Evolutionary conservation across 2,113 vertebrate species (phyloP), one percentile per base, ranked within the genome.

Genomic region (Sporophila hypoxantha): DNA sequence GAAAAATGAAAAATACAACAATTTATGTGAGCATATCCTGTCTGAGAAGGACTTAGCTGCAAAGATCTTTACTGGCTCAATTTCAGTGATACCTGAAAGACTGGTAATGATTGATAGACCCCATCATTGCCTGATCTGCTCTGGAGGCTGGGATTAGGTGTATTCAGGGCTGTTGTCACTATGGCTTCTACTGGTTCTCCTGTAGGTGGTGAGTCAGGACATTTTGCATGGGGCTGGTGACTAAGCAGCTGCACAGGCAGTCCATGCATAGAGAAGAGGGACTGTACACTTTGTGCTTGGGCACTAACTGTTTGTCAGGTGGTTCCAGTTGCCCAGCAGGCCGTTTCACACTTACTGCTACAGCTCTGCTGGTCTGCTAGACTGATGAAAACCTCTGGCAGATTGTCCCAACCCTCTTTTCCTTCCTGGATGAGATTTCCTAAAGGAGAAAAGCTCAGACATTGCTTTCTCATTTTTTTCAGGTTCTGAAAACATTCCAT

Each of bases 221-320:
- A 17, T 5, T 30, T 12, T 17, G 17, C 10, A 1, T 26, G 34
- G 32, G 5, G 18, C 6, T 65, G 55, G 27, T 0, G 2, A 26
- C 32, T 32, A 29, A 49, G 75, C 46, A 84, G 46, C 75, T 81
- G 46, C 64, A 59, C 4, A 14, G 44, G 46, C 17, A 65, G 41
- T 7, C 41, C 8, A 1, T 41, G 30, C 20, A 1, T 1, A n/a
- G 70, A 26, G 59, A 66, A 49, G 55, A 32, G 12, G 47, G 34
- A 69, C 42, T 34, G 42, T 52, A 34, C 17, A 14, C 29, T 53
- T 49, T 69, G n/a, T 65, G 37, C 69, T 53, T 76, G 55, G 50
- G 19, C 73, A 18, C 47, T 64, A 39, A 34, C n/a, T 74, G 32
- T 56, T 53, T 5, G 7, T 65, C 59, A 42, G 39, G 55, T 37